Evolutionary conservation across 2,797 vertebrate species (phyloP).

Genomic region (Pseudochirops cupreus): DNA sequence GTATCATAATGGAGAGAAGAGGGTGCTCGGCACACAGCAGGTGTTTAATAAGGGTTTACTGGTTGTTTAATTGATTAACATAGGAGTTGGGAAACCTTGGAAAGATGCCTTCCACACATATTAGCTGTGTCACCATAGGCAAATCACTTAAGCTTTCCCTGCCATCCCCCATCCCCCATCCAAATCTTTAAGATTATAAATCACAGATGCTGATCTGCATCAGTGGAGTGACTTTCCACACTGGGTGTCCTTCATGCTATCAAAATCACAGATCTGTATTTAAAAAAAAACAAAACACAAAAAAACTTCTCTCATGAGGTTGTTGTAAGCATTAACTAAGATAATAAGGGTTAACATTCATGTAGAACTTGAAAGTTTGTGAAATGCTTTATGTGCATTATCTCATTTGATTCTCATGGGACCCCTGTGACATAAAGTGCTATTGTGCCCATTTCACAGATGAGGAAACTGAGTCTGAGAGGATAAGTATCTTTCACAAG

Average conservation of each 20-base stretch:
- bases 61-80: background rate
- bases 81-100: background rate
- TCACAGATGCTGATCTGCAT: background rate
- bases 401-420: background rate
- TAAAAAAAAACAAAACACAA: background rate
- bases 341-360: background rate
- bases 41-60: slow-evolving; percentile 5
- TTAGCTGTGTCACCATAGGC: background rate
- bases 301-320: background rate
- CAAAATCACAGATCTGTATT: background rate
- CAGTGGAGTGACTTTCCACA: background rate
- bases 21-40: background rate
- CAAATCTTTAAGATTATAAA: background rate
- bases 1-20: background rate
- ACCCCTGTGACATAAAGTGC: background rate
- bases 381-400: background rate
- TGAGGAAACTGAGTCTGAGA: background rate
- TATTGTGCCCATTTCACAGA: background rate
- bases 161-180: background rate
- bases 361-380: background rate
- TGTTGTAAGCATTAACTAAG: slow-evolving; percentile 1
- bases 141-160: slow-evolving; percentile 30
- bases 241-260: background rate
- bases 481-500: background rate
- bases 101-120: background rate